Base-by-base conservation (phyloP, 1,140 invertebrate genomes). In the Sweltsa coloradensis region DNA sequence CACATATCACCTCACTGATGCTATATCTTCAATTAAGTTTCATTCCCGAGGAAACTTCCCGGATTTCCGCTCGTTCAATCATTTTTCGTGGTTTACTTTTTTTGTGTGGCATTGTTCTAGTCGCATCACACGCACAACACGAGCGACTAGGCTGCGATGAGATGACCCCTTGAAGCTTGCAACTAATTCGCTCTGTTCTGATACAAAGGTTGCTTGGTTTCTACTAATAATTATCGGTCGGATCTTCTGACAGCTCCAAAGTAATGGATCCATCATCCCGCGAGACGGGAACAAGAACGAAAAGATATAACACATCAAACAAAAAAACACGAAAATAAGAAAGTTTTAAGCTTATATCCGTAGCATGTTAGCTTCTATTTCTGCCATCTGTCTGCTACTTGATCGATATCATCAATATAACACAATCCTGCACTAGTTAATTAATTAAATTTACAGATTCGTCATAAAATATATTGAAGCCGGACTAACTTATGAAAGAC, bases 211-310 rank as follows among this genome's bases (percentile, higher is more conserved):
- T 44, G 19, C 27, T n/a, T n/a, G n/a, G n/a, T n/a, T n/a, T n/a
- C n/a, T n/a, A n/a, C n/a, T 9, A 27, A 44, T 44, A 44, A 44
- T 44, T 44, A 44, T 44, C 42, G 27, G 42, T 14, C 42, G 42
- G 42, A 44, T 44, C 42, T 29, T 26, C 6, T 37, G 34, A 37
- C 34, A 37, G 14, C 14, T 26, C 27, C 25, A 44, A 44, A 31
- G 42, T 44, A 44, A 44, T 44, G 42, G 42, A 44, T 44, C 42
- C 42, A 44, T 44, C 42, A 44, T 44, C 42, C 42, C 42, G 19
- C 5, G 42, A 44, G 42, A 31, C 42, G 31, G 21, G 34, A 34
- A 29, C 26, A 27, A 27, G n/a, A n/a, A n/a, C n/a, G n/a, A n/a
- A n/a, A n/a, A n/a, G n/a, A n/a, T n/a, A n/a, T n/a, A n/a, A n/a